Percentiles rank a stretch among this genome's conserved stretches.
Conservation (phyloP, 1,140 invertebrate species). For the Goniozus legneri region DNA sequence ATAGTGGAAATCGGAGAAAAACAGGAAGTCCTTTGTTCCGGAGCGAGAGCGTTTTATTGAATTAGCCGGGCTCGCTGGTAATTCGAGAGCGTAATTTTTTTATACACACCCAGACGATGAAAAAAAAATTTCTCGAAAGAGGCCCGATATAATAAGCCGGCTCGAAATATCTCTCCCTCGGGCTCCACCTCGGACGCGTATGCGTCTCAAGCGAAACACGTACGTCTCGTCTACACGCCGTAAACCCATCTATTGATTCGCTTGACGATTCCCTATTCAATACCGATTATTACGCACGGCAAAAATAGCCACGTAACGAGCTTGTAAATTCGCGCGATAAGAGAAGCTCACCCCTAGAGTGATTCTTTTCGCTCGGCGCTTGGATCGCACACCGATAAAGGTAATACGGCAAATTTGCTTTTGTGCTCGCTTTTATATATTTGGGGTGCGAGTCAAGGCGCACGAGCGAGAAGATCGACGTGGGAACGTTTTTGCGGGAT, state of each 20-base stretch:
- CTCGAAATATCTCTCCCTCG: too few species aligned
- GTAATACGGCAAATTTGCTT: too few species aligned
- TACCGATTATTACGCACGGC: neutral
- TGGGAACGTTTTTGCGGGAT: slow-evolving; percentile 38
- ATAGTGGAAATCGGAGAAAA: neutral
- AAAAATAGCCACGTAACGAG: neutral
- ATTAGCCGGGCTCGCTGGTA: slow-evolving; percentile 36
- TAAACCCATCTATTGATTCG: neutral
- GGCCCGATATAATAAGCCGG: too few species aligned
- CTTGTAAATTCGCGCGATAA: neutral
- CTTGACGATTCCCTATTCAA: neutral
- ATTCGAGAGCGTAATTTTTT: slow-evolving; percentile 21
- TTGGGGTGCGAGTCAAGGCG: neutral
- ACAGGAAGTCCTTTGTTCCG: slow-evolving; percentile 9
- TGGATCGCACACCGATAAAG: neutral
- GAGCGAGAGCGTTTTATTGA: slow-evolving; percentile 20
- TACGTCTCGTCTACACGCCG: too few species aligned
- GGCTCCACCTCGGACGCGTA: too few species aligned
- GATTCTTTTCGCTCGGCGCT: neutral
- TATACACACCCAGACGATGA: too few species aligned
- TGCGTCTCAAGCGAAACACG: too few species aligned
- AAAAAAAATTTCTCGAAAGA: too few species aligned
- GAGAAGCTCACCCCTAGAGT: neutral
- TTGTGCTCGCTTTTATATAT: neutral
- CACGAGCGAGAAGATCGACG: slow-evolving; percentile 22